Evolutionary conservation across 2,113 vertebrate species (phyloP), one percentile per base, ranked within the genome.

Genomic region (Chaenogobius annularis): DNA sequence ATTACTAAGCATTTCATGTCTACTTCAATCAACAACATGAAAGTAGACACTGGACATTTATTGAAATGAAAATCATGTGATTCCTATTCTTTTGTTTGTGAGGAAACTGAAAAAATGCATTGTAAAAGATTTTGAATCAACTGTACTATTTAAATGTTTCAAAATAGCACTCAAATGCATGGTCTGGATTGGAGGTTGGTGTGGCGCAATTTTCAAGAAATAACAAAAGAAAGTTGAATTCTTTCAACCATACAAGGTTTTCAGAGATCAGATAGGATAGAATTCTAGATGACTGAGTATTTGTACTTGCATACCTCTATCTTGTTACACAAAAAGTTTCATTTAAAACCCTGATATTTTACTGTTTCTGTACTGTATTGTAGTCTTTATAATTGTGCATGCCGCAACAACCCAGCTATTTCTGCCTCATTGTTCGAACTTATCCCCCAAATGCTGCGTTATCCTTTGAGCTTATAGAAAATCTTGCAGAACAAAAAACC

Each of bases 21-120:
- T 46, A 54, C 55, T 61, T 77, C 46, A 70, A 73, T 83, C 75
- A 83, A 68, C 48, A 78, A 73, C 62, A 77, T 77, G 66, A 78
- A 78, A 72, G 64, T 63, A 65, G 59, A 77, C 19, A 56, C 56
- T 67, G 26, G 7, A 55, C 65, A 48, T 59, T 73, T 69, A 58
- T 71, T 54, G 19, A 50, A 68, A 62, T 69, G 52, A 52, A 65
- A 77, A 72, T 72, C 47, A 65, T 67, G 35, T 72, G 69, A 82
- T 63, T 73, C n/a, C 59, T 37, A 59, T 54, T 43, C 0, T 64
- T 20, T 22, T 3, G 22, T 56, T 15, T 77, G 50, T 68, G 15
- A 61, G 31, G 50, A 55, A 52, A 63, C 68, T n/a, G 5, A 35
- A 14, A 17, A 19, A 35, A 62, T 58, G 26, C 0, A 9, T 46